Base-by-base conservation (phyloP, 2,888 invertebrate genomes). In the Heliconius cydno region DNA sequence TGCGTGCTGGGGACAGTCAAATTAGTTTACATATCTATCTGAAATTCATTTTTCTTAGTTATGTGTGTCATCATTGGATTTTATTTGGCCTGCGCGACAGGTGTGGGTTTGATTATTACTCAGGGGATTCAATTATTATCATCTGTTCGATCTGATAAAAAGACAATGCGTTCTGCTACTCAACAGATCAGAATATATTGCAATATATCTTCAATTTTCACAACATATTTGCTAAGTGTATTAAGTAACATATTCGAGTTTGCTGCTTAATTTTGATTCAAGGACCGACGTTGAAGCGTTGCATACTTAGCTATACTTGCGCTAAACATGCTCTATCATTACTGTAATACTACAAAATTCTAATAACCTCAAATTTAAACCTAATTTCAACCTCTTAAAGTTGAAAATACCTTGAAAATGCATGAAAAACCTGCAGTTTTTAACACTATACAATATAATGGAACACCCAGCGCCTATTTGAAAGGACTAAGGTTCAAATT, bases 311-410 rank as follows among this genome's bases (percentile, higher is more conserved):
- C 78, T 81, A 81, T 82, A 79, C 81, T 82, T 81, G 76, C 77
- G 70, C 81, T 82, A 82, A 82, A 81, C 79, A 82, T 82, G 81
- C 77, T 73, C 79, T 82, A 82, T 82, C 81, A 82, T 81, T 79
- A 82, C 79, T 66, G 73, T 77, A 78, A 81, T 81, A 82, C 78
- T 77, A 81, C 81, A 80, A 79, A 80, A 78, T 77, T 22, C 19
- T 66, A n/a, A 15, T 38, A 30, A 41, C 41, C 4, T 63, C 10
- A n/a, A 81, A 78, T 72, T 52, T 68, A 67, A 78, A 65, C 78
- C 74, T 57, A 65, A 77, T 0, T 13, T 0, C 1, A 30, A 15
- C 1, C 0, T 1, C 0, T 57, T 80, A 81, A 13, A 75, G 79
- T 28, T 15, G 30, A 80, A 76, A 80, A 57, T 81, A 28, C 9